Conservation (phyloP, 2,888 invertebrate species). For the Syrista parreyssii region DNA sequence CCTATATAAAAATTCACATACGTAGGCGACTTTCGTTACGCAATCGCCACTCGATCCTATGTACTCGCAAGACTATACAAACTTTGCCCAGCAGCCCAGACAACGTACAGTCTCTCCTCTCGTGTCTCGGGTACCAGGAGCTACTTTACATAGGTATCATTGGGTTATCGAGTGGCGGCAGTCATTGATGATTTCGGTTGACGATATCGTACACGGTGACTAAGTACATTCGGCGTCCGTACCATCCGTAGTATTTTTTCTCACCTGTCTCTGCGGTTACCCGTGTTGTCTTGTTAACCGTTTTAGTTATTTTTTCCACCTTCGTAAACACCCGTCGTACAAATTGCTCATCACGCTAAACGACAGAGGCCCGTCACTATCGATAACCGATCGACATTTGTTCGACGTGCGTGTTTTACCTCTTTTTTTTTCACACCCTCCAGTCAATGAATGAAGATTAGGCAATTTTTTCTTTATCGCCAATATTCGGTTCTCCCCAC, state of each 20-base stretch:
- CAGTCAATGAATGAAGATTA: neutral
- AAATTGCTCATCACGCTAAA: conserved; percentile 11
- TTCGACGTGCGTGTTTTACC: neutral
- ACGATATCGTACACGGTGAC: neutral
- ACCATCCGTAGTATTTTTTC: neutral
- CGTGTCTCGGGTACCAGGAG: neutral
- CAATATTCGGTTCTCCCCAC: neutral
- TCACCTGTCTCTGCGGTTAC: neutral
- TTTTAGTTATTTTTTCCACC: neutral
- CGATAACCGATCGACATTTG: neutral
- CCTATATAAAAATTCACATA: too few species aligned
- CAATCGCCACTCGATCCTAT: too few species aligned
- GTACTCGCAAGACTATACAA: neutral
- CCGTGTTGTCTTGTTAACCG: neutral
- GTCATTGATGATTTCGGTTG: neutral
- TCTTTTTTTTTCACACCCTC: neutral
- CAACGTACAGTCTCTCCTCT: neutral
- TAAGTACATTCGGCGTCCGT: neutral
- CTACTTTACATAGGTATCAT: conserved; percentile 6
- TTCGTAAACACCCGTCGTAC: neutral
- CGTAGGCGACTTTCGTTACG: too few species aligned
- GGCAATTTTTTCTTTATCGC: neutral
- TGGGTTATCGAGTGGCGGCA: neutral
- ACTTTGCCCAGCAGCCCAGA: neutral
- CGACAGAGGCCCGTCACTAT: conserved; percentile 1